Conservation (phyloP, 2,797 vertebrate genomes). For the Hippopotamyrus pictus region DNA sequence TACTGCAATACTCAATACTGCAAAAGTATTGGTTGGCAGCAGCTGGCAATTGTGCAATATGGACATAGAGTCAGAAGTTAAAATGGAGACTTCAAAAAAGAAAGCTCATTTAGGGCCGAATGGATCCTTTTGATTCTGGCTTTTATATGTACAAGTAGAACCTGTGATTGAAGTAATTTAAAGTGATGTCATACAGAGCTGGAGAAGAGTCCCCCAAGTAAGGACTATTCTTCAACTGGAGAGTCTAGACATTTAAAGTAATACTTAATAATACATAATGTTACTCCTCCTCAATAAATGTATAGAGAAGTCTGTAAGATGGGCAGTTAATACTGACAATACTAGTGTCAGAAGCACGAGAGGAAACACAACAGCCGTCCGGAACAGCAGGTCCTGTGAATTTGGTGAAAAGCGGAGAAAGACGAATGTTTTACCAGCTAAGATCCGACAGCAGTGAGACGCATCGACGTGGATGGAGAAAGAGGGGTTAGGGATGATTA, state of each 20-base stretch:
- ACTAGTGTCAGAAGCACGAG: not conserved
- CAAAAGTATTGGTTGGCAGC: not conserved
- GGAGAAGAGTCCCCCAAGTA: not conserved
- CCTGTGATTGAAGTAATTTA: not conserved
- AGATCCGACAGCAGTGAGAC: not conserved
- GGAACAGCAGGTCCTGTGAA: not conserved
- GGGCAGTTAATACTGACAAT: not conserved
- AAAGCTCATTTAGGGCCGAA: not conserved
- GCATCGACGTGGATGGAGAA: not conserved
- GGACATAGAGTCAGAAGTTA: not conserved
- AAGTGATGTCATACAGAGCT: not conserved
- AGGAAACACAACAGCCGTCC: not conserved
- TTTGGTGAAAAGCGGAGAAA: not conserved
- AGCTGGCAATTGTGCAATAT: not conserved
- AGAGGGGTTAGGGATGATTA: not conserved
- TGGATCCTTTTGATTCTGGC: not conserved
- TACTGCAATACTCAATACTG: not conserved
- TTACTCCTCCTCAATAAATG: not conserved
- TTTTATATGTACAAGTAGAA: not conserved
- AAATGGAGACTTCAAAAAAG: not conserved
- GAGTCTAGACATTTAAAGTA: not conserved
- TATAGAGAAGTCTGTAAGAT: not conserved
- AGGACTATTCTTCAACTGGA: not conserved
- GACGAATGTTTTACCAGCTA: not conserved
- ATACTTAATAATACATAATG: not conserved